These are phyloP conservation scores for Okapia johnstoni DNA, from an alignment of 2,113 vertebrate genomes.

Conservation along the genomic window DNA sequence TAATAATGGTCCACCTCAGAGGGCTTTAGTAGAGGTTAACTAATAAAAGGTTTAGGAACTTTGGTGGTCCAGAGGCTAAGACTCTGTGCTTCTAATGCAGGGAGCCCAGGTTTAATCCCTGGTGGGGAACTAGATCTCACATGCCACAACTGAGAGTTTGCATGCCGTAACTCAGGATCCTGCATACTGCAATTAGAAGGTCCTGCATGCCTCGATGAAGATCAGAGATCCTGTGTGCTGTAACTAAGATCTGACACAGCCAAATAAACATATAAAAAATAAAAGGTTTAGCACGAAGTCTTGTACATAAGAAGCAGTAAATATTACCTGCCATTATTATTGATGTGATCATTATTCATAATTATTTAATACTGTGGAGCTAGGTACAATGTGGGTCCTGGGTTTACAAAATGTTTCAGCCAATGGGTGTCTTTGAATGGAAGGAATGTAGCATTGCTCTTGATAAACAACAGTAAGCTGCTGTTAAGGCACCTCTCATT, in stretches of 20 bases:
- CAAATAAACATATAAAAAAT: neutral
- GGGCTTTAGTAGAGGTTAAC: neutral
- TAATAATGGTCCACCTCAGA: neutral
- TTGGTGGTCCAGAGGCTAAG: neutral
- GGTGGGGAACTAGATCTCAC: neutral
- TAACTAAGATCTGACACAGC: neutral
- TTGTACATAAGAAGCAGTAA: neutral
- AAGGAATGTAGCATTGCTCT: neutral
- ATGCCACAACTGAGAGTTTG: neutral
- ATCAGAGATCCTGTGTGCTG: neutral
- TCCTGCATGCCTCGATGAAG: neutral
- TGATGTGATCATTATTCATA: neutral
- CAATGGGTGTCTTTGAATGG: neutral
- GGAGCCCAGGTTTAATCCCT: neutral
- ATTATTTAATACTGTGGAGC: neutral
- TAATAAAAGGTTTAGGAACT: neutral
- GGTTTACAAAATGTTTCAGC: neutral
- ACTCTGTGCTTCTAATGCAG: neutral
- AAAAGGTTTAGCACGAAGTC: neutral
- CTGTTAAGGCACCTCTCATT: neutral
- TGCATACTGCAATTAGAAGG: neutral
- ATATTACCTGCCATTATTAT: neutral
- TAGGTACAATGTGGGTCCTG: neutral
- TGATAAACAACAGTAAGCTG: neutral
- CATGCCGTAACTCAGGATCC: neutral